Evolutionary conservation across 2,113 vertebrate genomes (phyloP).

Genomic region (Hylia prasina): DNA sequence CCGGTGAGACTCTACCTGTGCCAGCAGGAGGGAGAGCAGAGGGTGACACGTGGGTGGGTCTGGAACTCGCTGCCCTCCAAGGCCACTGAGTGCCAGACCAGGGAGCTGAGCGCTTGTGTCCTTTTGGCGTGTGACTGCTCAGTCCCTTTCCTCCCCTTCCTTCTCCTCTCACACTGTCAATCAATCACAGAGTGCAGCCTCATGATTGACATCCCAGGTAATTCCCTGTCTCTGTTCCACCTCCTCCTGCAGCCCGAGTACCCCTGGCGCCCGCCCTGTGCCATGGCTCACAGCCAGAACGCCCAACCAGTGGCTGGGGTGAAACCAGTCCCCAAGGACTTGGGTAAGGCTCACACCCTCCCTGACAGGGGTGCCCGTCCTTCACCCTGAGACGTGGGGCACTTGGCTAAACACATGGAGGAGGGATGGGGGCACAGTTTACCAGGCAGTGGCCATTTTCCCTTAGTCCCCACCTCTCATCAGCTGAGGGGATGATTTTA

Average conservation of each 20-base stretch:
- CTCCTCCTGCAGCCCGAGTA: slow-evolving; percentile 73
- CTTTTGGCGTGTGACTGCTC: not conserved
- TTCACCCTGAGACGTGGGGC: not conserved
- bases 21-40: not conserved
- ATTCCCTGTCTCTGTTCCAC: not conserved
- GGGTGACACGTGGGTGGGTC: fast-evolving
- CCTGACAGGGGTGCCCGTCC: fast-evolving
- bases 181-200: fast-evolving
- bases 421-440: not conserved
- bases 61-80: not conserved
- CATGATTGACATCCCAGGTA: not conserved
- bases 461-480: not conserved
- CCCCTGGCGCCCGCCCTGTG: slow-evolving; percentile 86
- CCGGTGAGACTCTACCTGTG: slow-evolving; percentile 58
- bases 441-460: not conserved
- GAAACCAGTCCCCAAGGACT: slow-evolving; percentile 80
- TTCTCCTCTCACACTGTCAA: not conserved
- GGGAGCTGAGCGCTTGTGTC: not conserved
- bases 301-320: slow-evolving; percentile 71
- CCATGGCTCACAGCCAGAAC: slow-evolving; percentile 77
- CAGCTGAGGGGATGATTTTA: not conserved
- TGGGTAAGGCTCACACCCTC: slow-evolving; percentile 74
- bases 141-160: not conserved
- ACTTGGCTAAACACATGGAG: not conserved
- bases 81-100: fast-evolving